Base-by-base conservation (phyloP, 1,140 invertebrate genomes). In the Tenebrio molitor region DNA sequence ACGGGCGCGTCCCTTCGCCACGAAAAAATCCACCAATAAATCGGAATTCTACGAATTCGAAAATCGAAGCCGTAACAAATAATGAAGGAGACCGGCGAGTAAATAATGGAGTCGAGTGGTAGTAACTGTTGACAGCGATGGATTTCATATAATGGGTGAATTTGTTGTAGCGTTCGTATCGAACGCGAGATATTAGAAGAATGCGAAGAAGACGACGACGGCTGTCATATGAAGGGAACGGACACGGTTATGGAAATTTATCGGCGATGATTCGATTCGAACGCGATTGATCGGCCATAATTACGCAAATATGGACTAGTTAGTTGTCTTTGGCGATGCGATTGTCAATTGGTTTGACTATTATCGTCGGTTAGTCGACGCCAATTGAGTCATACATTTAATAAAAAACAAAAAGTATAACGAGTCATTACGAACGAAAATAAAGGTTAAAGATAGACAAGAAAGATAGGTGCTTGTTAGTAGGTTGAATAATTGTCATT, bases 51-150 rank as follows among this genome's bases (percentile, higher is more conserved):
- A 71, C 76, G 78, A 78, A 78, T 79, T 75, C 76, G 68, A 78
- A 77, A 78, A 75, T 78, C 77, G 74, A 78, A 75, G 33, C 72
- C 64, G 70, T 77, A 80, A 78, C 77, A 80, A 80, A 78, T 78
- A 79, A 79, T 75, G 78, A 77, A 62, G 65, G 58, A 23, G 58
- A 72, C 72, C 42, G 65, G 29, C 19, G 68, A 70, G 70, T 72
- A 69, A 77, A 77, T 78, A 77, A 77, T 72, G 75, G 69, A 15
- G 7, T 75, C 23, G 42, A 71, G 46, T 70, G 33, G 67, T 44
- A 44, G 12, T 14, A 46, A 36, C 72, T n/a, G 71, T 71, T 73
- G 71, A 76, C 70, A 69, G 70, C 73, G 64, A 76, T 74, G 75
- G 70, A 67, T 74, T 76, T 72, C 62, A 67, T 76, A 73, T 73